phyloP scores from a whole-genome alignment of 2,797 vertebrate species.

The Philypnodon macrostomus region DNA sequence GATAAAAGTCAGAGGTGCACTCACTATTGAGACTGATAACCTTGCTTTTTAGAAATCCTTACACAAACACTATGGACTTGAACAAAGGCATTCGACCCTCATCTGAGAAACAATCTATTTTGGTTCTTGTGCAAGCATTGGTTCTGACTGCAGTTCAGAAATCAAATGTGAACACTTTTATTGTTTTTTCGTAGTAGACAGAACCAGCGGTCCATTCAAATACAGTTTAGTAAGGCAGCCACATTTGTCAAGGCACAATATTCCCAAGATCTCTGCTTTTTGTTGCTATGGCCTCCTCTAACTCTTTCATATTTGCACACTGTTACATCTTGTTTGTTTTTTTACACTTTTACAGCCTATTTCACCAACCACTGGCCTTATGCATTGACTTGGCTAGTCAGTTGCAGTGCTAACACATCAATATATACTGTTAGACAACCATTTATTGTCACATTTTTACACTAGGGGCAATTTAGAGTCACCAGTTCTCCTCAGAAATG shows the following conservation, averaged over 20 bases:
- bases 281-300: too few species aligned
- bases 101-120: background rate
- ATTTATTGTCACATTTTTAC: too few species aligned
- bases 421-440: too few species aligned
- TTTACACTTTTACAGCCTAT: too few species aligned
- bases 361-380: too few species aligned
- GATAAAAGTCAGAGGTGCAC: background rate
- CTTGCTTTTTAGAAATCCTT: background rate
- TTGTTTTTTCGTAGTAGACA: conserved; percentile 9
- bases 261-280: conserved; percentile 20
- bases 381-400: too few species aligned
- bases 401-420: too few species aligned
- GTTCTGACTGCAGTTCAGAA: conserved; percentile 10
- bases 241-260: conserved; percentile 33
- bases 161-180: conserved; percentile 10
- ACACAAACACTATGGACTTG: background rate
- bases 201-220: conserved; percentile 16
- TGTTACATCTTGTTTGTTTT: too few species aligned
- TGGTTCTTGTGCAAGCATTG: background rate
- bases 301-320: too few species aligned
- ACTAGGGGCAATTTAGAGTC: too few species aligned
- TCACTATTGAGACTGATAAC: conserved; percentile 2
- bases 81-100: background rate
- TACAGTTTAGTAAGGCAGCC: conserved; percentile 6
- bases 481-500: too few species aligned